Base-by-base conservation (phyloP, 1,140 invertebrate genomes). In the Agrypnia vestita region DNA sequence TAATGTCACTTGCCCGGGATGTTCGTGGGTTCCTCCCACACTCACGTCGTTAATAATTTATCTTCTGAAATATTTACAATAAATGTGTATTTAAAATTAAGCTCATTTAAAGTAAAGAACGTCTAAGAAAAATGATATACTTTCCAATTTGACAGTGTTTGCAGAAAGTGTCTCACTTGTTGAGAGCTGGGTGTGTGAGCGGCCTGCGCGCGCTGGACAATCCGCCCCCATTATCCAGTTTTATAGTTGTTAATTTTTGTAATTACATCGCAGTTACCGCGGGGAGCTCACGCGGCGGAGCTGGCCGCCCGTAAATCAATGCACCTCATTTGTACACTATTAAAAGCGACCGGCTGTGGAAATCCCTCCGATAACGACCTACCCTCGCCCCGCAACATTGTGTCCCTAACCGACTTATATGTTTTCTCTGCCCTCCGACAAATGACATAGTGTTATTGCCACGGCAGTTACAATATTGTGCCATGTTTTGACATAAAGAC, bases 361-460 rank as follows among this genome's bases (percentile, higher is more conserved):
- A 62, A 61, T 69, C 61, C 61, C 61, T 77, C 75, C 61, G 44
- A 49, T 51, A 51, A 61, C 56, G 73, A 62, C 47, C 55, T 62
- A 61, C 1, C 51, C 46, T 49, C 73, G 56, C 73, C 55, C 35
- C 47, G 47, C 75, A 19, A 71, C 67, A 77, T 77, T 77, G 59
- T 67, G 44, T 43, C 61, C 47, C 75, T 67, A 69, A 69, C 46
- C 75, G 75, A 77, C 75, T 76, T 77, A 77, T 62, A 62, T 77
- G 61, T 77, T 77, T 64, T 69, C 75, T 61, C 75, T 77, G 53
- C 75, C 75, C 75, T 75, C 72, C 47, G 47, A 75, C 69, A 71
- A 77, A 78, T 78, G 81, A 82, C 75, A 61, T 78, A 82, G 74
- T 80, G 81, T 82, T 82, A 82, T 82, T 80, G 78, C 75, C 71